Evolutionary conservation across 2,797 vertebrate genomes (phyloP), one percentile per base, ranked within the genome.

Genomic region (Gymnodraco acuticeps): DNA sequence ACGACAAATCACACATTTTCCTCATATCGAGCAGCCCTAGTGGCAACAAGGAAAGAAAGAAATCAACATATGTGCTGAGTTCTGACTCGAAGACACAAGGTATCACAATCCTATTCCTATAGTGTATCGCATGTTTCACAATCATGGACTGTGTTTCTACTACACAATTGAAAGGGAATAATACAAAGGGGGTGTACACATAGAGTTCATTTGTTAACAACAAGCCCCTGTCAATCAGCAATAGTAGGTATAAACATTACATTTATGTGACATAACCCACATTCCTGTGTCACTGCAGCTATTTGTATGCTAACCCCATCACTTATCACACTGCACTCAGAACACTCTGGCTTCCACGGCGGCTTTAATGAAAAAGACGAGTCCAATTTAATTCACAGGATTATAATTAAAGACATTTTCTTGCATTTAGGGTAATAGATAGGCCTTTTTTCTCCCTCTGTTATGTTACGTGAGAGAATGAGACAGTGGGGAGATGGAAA

Each of bases 401-500:
- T 84, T 79, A 84, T 69, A 80, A 84, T 84, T 84, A 78, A 15
- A 89, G 80, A 80, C 59, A 56, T 79, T 88, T 88, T 77, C 68
- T 70, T 78, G 78, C 74, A 85, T 82, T 63, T 55, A 70, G 69
- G 75, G 76, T 84, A 88, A 90, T 80, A 88, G 81, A 89, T 74
- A 83, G 62, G 68, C 67, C 45, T 38, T n/a, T 75, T 27, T 82
- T 67, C 70, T 72, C 64, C 64, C 53, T 64, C 23, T 70, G 62
- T 90, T 89, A 88, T 62, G 70, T 70, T 88, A 89, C 17, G 4
- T 51, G 77, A 87, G 79, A 73, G 69, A 81, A 82, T 73, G 71
- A 90, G 80, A 89, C 81, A 66, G 63, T 75, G 61, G 80, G 73
- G 79, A 75, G 81, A 85, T 80, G 78, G 81, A 88, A 85, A 86